These are phyloP conservation scores for Chloebia gouldiae DNA, from an alignment of 2,113 vertebrate species.

Conservation along the genomic window DNA sequence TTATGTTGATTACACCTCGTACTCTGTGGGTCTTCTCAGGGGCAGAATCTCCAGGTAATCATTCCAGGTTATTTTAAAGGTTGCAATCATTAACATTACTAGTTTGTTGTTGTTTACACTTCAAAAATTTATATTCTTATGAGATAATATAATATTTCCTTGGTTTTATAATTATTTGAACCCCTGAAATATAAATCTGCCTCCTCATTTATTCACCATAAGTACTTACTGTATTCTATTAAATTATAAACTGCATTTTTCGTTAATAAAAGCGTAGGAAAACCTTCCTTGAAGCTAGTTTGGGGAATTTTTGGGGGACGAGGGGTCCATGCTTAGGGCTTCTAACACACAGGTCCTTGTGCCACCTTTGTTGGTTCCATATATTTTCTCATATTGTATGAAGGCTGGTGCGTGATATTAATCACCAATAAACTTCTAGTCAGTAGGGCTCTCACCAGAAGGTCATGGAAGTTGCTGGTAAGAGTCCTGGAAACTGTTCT, in stretches of 20 bases:
- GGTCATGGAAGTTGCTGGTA: background rate
- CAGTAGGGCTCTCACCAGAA: background rate
- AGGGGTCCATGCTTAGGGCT: background rate
- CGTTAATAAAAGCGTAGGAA: background rate
- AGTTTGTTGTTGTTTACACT: background rate
- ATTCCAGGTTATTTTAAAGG: background rate
- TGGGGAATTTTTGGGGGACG: background rate
- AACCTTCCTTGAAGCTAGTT: background rate
- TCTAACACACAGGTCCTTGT: background rate
- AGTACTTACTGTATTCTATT: background rate
- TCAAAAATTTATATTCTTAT: background rate
- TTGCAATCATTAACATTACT: background rate
- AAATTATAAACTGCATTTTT: background rate
- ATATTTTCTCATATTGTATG: accelerated
- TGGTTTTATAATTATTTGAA: background rate
- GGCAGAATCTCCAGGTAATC: background rate
- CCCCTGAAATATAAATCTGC: background rate
- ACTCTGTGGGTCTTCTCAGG: background rate
- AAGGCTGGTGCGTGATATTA: background rate
- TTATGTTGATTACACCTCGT: background rate
- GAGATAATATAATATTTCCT: background rate
- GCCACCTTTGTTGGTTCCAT: background rate
- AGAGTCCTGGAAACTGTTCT: background rate
- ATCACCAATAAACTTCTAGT: background rate
- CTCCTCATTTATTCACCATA: background rate